These are phyloP conservation scores for Puntigrus tetrazona DNA, from an alignment of 2,113 vertebrate genomes.

Conservation along the genomic window DNA sequence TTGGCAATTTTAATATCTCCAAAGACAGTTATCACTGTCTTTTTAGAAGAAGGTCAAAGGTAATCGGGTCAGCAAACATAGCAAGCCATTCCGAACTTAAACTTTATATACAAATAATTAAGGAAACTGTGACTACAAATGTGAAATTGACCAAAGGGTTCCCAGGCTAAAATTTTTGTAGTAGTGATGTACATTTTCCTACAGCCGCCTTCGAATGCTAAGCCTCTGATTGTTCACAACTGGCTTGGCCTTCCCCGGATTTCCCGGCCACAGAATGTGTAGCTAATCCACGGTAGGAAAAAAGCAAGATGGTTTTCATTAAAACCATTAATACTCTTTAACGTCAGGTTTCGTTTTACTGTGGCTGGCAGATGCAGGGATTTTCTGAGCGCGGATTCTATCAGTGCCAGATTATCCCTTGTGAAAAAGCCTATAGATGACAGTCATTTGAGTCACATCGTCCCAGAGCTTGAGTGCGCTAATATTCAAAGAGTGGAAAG, in stretches of 20 bases:
- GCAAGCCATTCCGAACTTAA: background rate
- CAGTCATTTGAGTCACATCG: background rate
- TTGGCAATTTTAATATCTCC: background rate
- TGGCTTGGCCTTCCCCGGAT: slow-evolving; percentile 5
- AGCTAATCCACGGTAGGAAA: slow-evolving; percentile 41
- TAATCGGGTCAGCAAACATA: background rate
- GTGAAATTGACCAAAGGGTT: slow-evolving; percentile 19
- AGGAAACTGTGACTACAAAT: slow-evolving; percentile 46
- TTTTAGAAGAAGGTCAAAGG: background rate
- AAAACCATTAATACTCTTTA: slow-evolving; percentile 52
- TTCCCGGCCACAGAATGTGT: slow-evolving; percentile 24
- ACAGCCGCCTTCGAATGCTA: background rate
- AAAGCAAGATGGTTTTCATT: slow-evolving; percentile 55
- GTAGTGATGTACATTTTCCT: slow-evolving; percentile 44
- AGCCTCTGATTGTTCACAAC: slow-evolving; percentile 47
- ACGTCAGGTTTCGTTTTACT: slow-evolving; percentile 43
- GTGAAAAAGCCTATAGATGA: background rate
- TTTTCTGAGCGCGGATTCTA: slow-evolving; percentile 46
- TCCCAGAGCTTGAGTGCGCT: background rate
- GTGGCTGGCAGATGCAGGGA: slow-evolving; percentile 24
- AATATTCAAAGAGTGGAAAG: background rate
- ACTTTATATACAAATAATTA: background rate
- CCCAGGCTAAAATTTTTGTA: background rate
- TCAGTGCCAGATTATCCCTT: background rate
- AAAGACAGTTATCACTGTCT: background rate